A percentile compares a stretch with the other conserved stretches of the same genome.
Conservation (phyloP, 2,888 invertebrate species). For the Lapara coniferarum region DNA sequence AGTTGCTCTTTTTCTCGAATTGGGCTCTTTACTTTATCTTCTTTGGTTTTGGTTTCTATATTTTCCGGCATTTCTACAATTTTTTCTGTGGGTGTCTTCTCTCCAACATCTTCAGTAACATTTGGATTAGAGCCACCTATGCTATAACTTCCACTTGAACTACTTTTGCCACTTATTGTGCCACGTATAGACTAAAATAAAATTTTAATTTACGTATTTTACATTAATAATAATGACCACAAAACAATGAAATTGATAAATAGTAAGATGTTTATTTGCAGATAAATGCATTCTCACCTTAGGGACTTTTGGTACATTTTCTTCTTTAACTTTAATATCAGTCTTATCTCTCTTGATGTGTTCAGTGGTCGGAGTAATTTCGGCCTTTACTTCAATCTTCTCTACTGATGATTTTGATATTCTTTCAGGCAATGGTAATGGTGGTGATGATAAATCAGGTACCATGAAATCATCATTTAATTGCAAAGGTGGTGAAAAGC, state of each 20-base stretch:
- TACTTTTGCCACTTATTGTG: constrained; percentile 76
- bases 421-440: constrained; percentile 73
- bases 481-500: constrained; percentile 84
- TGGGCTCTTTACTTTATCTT: constrained; percentile 54
- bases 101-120: constrained; percentile 61
- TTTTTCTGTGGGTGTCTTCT: constrained; percentile 62
- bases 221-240: not conserved
- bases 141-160: constrained; percentile 80
- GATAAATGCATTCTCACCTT: constrained; percentile 40
- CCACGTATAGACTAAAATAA: constrained; percentile 60
- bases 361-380: constrained; percentile 64
- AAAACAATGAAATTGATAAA: too few species aligned
- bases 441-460: constrained; percentile 73
- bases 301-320: constrained; percentile 52
- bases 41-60: constrained; percentile 50
- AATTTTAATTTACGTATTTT: constrained; percentile 29
- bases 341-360: constrained; percentile 77
- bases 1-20: constrained; percentile 62
- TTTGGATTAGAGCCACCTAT: constrained; percentile 78
- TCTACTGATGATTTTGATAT: constrained; percentile 64
- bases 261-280: too few species aligned
- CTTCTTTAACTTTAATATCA: constrained; percentile 72
- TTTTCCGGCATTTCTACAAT: constrained; percentile 57
- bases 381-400: constrained; percentile 73
- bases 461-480: constrained; percentile 78